Base-by-base conservation (phyloP, 2,797 vertebrate genomes). In the Danio albolineatus region DNA sequence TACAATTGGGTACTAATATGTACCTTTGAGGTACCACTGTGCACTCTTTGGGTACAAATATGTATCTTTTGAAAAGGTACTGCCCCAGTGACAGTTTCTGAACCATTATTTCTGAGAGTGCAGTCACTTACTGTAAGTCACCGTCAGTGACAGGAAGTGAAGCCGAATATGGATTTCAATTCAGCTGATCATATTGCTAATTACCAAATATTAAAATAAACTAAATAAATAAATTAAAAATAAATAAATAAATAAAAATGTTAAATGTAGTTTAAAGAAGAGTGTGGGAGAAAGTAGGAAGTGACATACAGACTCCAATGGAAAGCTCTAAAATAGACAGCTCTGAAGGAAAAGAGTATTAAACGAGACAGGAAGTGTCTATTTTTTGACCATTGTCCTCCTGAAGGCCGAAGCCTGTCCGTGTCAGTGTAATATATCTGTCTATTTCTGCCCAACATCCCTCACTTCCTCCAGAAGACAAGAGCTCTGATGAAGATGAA, bases 381-480 rank as follows among this genome's bases (percentile, higher is more conserved):
- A 53, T 62, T 67, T 71, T 74, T 46, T 78, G 38, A 56, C 76
- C 76, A 73, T 82, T 69, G 61, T 82, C 60, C 69, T 69, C 12
- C 69, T 16, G 39, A 73, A 72, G 38, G 10, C 19, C 48, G 21
- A 38, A 28, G 12, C 21, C 53, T 73, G 49, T 51, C 51, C 4
- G 6, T 53, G 7, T 62, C 57, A 5, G 28, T 21, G 39, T 13
- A 64, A 56, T 38, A 14, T 5, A 64, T 28, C 28, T 36, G 19
- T 73, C 41, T 46, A 21, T 66, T 38, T 19, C 41, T 65, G 14
- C 10, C 10, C 21, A n/a, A 16, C 53, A 36, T 36, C 49, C 14
- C 12, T 39, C 21, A 36, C 21, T 73, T 73, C 69, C 59, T 38
- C 49, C 41, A 57, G 19, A 56, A 56, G 14, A 76, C 74, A 54